These are phyloP conservation scores for Helicoverpa armigera DNA, from an alignment of 1,140 invertebrate species.

Conservation along the genomic window DNA sequence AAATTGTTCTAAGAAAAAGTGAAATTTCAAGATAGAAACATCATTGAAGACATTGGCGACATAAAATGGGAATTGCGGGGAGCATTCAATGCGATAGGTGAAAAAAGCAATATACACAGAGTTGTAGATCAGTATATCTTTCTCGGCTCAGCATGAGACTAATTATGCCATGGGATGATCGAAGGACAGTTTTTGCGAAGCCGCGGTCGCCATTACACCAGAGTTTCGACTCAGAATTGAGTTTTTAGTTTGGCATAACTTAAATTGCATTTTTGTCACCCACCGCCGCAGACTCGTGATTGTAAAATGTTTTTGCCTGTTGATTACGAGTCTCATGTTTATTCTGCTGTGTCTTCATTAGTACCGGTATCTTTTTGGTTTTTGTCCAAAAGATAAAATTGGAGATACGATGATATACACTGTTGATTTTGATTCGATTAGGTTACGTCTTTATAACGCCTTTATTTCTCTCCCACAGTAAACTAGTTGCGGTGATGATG, in stretches of 20 bases:
- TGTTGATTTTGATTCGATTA: slow-evolving; percentile 63
- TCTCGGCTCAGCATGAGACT: slow-evolving; percentile 70
- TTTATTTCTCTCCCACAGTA: neutral
- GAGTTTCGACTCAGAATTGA: slow-evolving; percentile 70
- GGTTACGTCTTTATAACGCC: slow-evolving; percentile 30
- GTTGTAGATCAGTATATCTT: slow-evolving; percentile 43
- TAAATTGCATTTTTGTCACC: slow-evolving; percentile 84
- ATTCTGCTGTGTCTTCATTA: slow-evolving; percentile 74
- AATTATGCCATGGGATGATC: slow-evolving; percentile 77
- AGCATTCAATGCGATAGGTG: slow-evolving; percentile 46
- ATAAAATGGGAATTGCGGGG: slow-evolving; percentile 58
- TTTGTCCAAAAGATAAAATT: slow-evolving; percentile 43
- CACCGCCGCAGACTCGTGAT: slow-evolving; percentile 56
- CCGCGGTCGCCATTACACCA: slow-evolving; percentile 57
- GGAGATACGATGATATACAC: slow-evolving; percentile 57
- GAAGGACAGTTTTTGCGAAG: slow-evolving; percentile 67
- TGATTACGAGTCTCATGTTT: slow-evolving; percentile 67
- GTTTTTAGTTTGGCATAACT: slow-evolving; percentile 79
- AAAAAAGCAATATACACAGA: slow-evolving; percentile 53
- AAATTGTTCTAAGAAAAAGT: slow-evolving; percentile 65
- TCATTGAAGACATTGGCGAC: slow-evolving; percentile 64
- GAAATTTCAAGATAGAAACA: slow-evolving; percentile 71
- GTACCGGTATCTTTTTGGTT: slow-evolving; percentile 58
- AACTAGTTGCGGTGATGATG: neutral
- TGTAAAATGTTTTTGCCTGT: slow-evolving; percentile 62